These are phyloP conservation scores for Leucopsar rothschildi DNA, from an alignment of 2,113 vertebrate genomes.

Conservation along the genomic window DNA sequence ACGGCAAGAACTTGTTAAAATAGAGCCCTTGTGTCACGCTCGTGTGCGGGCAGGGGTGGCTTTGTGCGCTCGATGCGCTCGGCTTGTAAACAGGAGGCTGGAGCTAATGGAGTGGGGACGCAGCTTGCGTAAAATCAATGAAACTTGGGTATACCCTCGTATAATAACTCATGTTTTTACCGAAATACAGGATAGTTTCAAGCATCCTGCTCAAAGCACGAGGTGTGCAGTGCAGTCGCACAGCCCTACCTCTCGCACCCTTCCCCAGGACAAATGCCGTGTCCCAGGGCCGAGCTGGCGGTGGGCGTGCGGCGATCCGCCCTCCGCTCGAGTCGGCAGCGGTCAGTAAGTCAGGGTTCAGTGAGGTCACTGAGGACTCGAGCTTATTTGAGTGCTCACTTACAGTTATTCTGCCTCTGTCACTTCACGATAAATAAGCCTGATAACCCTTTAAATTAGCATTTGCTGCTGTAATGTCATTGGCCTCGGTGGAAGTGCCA, in stretches of 20 bases:
- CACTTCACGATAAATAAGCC: background rate
- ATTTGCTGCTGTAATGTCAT: background rate
- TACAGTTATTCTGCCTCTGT: background rate
- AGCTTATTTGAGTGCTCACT: background rate
- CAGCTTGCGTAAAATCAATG: background rate
- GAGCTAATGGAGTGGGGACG: background rate
- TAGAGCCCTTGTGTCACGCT: background rate
- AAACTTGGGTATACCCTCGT: too few relatives aligned
- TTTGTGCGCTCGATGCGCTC: fast-evolving
- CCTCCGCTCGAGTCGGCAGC: fast-evolving
- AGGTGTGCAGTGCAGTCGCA: background rate
- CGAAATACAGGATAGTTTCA: fast-evolving
- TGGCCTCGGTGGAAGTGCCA: background rate
- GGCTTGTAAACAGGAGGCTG: background rate
- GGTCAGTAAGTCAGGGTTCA: background rate
- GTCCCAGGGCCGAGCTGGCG: background rate
- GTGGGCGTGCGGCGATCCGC: fast-evolving
- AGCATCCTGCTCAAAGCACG: fast-evolving
- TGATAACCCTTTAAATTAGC: background rate
- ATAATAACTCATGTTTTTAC: fast-evolving
- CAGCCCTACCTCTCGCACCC: fast-evolving
- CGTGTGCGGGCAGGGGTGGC: fast-evolving
- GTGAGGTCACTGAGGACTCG: background rate
- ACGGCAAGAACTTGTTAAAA: fast-evolving
- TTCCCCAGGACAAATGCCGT: fast-evolving